Base-by-base conservation (phyloP, 92 coral and sea anemone species). In the Epizoanthus ramosus region DNA sequence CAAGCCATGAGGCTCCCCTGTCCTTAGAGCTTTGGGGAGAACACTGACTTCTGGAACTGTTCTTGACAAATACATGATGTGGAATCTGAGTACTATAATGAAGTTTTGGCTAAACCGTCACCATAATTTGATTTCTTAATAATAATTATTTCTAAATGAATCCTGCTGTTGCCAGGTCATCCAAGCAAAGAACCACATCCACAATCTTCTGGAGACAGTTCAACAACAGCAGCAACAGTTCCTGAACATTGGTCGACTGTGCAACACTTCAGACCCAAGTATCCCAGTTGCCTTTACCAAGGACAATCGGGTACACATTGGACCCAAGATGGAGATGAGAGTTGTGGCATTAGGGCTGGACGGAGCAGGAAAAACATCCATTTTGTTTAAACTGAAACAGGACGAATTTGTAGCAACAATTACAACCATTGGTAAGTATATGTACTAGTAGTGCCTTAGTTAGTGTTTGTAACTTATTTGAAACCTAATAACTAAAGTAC, bases 301-400 rank as follows among this genome's bases (percentile, higher is more conserved):
- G 77, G 99, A 97, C 80, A 97, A 97, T 66, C 91, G 99, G 52
- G 98, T 97, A 10, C 98, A 97, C 35, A 94, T 97, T 57, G 99
- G 99, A 2, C 99, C 99, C 15, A 97, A 97, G 76, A 97, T 97
- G 99, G 99, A 97, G 85, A 97, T 97, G 99, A 88, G 99, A 73
- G 98, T 91, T 18, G 99, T 94, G 16, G 99, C 96, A 17, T 88
- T 97, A 47, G 99, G 99, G 31, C 92, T 97, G 21, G 99, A 97
- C 83, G 99, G 99, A 22, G 99, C 99, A 72, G 99, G 99, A 37
- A 97, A 97, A 86, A 97, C 99, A 28, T 97, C 99, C 6, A 97
- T 97, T 69, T 85, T 97, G 86, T 97, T 97, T 79, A 97, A 97
- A 79, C 95, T 97, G 53, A 97, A 97, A 58, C 99, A 97, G 57